Evolutionary conservation across 2,797 vertebrate species (phyloP), one percentile per base, ranked within the genome.

Genomic region (Steatocranus sp.): DNA sequence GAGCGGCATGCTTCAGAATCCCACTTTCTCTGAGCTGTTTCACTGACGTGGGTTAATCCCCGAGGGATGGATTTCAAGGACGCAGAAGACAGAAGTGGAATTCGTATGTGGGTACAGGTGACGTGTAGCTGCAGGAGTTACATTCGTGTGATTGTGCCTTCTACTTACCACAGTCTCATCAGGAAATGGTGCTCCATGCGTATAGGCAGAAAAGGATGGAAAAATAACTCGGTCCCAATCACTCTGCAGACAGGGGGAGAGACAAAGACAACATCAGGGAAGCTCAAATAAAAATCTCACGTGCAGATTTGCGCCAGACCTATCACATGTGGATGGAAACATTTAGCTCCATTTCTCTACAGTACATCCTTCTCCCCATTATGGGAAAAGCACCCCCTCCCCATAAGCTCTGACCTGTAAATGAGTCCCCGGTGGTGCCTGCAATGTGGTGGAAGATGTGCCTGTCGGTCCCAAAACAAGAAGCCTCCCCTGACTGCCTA

Each of bases 111-210:
- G 58, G 68, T 84, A 73, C 86, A 91, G 83, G 91, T 91, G 88
- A 90, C 78, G 74, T 85, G 83, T 34, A 87, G 74, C 87, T 79
- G 83, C 46, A 78, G 61, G 82, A 87, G 78, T 84, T 56, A 83
- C n/a, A 66, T 8, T 14, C 51, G 41, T 56, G 18, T 66, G 41
- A 41, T n/a, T 68, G 58, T 79, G 68, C 5, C 66, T 30, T 50
- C 36, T 56, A 92, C 95, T 91, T 83, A 95, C 95, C 94, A 95
- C 92, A 93, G 86, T 87, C 87, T 91, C 93, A 91, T 95, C 88
- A 92, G 92, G 89, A 95, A 95, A 93, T 51, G 89, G 87, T 89
- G 86, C 86, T 91, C 89, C 95, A 95, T 95, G 89, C 84, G 83
- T 88, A 91, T 80, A 66, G 83, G 85, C 83, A 76, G 89, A 90